Percentiles rank a stretch among this genome's conserved stretches.
phyloP scores from a whole-genome alignment of 2,888 invertebrate genomes.

The Pammene aurita region DNA sequence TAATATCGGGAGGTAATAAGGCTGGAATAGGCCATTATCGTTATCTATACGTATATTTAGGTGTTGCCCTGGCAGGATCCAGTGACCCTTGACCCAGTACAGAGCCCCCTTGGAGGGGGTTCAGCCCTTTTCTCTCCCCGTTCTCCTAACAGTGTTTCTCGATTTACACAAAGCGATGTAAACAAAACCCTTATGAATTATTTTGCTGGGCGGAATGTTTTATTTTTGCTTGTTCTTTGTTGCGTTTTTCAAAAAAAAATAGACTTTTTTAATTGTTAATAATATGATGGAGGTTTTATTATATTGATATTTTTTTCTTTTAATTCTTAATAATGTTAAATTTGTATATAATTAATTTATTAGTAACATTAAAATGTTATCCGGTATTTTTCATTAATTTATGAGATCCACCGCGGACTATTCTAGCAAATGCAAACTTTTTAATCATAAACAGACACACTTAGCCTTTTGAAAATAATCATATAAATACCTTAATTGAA shows the following conservation, averaged over 20 bases:
- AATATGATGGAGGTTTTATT: too few relatives aligned
- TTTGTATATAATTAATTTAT: too few relatives aligned
- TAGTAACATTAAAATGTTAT: too few relatives aligned
- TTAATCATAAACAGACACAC: too few relatives aligned
- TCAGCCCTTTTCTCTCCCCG: conserved; percentile 50
- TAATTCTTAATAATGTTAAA: too few relatives aligned
- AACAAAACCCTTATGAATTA: conserved; percentile 45
- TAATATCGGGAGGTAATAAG: conserved; percentile 63
- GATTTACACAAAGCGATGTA: conserved; percentile 44
- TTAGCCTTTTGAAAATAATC: too few relatives aligned
- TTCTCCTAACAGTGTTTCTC: conserved; percentile 53
- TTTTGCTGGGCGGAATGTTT: conserved; percentile 31
- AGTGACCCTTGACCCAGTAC: conserved; percentile 69
- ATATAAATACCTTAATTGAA: too few relatives aligned
- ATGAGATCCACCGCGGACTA: too few relatives aligned
- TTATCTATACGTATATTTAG: conserved; percentile 55
- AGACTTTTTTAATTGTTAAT: not conserved
- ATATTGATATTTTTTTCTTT: too few relatives aligned
- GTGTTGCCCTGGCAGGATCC: conserved; percentile 53
- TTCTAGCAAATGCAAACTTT: too few relatives aligned
- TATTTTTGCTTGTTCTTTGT: not conserved
- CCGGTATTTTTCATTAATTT: too few relatives aligned
- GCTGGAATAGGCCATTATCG: conserved; percentile 64
- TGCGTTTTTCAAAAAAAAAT: not conserved
- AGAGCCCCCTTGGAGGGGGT: conserved; percentile 46